Evolutionary conservation across 2,797 vertebrate species (phyloP).

Genomic region (Artibeus jamaicensis): DNA sequence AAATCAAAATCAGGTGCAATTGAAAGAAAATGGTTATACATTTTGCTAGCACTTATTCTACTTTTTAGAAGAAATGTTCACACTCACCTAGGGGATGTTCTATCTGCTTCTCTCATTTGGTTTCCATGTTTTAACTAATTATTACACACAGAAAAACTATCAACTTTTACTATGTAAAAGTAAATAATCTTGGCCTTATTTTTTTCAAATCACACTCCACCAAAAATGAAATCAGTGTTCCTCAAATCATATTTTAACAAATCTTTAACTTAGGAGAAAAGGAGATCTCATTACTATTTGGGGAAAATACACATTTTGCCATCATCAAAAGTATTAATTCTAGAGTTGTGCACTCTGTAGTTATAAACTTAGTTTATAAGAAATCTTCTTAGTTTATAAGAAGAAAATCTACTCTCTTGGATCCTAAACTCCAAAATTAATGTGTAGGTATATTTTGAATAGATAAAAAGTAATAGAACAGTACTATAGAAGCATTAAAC

Average conservation of each 20-base stretch:
- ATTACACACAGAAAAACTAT: constrained; percentile 47
- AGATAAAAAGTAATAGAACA: background rate
- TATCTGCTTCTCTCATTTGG: constrained; percentile 51
- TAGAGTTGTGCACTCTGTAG: background rate
- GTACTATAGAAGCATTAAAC: background rate
- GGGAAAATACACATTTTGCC: background rate
- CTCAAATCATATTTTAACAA: constrained; percentile 22
- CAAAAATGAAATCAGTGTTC: constrained; percentile 50
- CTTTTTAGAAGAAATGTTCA: constrained; percentile 49
- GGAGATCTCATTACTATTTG: background rate
- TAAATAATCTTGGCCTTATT: constrained; percentile 55
- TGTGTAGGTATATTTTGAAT: background rate
- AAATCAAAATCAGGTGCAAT: constrained; percentile 44
- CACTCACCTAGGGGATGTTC: constrained; percentile 56
- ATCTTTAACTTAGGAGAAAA: background rate
- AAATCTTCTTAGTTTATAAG: too few relatives aligned
- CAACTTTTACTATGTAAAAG: background rate
- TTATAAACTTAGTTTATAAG: background rate
- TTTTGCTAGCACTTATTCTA: constrained; percentile 44
- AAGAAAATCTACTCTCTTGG: background rate
- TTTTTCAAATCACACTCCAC: constrained; percentile 60
- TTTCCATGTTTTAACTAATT: constrained; percentile 54
- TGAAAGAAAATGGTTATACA: background rate
- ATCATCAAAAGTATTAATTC: background rate
- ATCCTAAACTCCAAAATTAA: background rate